Evolutionary conservation across 2,113 vertebrate genomes (phyloP).

Genomic region (Penelope pileata): DNA sequence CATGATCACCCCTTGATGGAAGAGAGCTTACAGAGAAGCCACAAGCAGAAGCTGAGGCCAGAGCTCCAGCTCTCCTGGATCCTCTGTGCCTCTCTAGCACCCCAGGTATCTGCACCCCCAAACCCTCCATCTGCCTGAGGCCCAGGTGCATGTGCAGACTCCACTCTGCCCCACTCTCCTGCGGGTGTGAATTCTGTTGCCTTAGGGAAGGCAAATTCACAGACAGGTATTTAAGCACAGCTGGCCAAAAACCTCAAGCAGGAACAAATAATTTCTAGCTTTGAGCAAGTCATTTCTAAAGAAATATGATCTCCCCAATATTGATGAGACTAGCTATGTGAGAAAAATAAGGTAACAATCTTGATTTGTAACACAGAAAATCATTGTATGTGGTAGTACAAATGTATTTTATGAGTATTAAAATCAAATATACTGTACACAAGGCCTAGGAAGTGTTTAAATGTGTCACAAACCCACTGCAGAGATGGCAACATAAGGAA

Average conservation of each 20-base stretch:
- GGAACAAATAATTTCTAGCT: background rate
- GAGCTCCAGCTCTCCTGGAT: background rate
- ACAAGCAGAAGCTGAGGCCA: background rate
- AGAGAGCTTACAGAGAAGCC: background rate
- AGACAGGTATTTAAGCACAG: background rate
- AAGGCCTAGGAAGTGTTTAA: background rate
- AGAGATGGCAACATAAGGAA: background rate
- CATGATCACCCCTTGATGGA: background rate
- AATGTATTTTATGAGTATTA: background rate
- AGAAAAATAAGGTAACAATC: background rate
- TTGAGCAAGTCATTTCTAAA: background rate
- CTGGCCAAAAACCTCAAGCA: background rate
- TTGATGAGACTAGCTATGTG: background rate
- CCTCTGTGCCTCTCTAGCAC: background rate
- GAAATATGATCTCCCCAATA: background rate
- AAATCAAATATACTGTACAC: background rate
- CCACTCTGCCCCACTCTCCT: background rate
- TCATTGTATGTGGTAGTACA: background rate
- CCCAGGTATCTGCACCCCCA: background rate
- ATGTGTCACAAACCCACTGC: background rate
- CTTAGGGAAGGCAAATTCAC: background rate
- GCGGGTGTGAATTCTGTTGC: background rate
- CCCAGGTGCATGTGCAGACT: fast-evolving
- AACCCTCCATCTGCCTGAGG: fast-evolving
- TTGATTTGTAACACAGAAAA: background rate